These are phyloP conservation scores for Glomeris marginata DNA, from an alignment of 2,888 invertebrate genomes.

Conservation along the genomic window DNA sequence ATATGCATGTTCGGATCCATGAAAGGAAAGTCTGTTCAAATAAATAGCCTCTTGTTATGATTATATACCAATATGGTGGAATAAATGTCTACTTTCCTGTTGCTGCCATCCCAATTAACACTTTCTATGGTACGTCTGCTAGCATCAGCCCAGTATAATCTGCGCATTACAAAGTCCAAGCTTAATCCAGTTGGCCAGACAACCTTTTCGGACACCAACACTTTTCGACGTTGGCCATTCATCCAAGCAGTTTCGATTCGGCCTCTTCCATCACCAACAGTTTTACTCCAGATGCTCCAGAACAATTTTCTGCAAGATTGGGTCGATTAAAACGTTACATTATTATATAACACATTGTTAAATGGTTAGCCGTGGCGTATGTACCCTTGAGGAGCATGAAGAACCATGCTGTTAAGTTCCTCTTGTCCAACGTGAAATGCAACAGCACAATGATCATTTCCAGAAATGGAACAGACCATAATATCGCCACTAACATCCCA, in stretches of 20 bases:
- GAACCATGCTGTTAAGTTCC: background rate
- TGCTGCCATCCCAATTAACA: background rate
- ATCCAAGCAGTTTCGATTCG: background rate
- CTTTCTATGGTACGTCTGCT: constrained; percentile 4
- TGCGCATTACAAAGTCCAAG: background rate
- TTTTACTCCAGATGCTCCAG: constrained; percentile 7
- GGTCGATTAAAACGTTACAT: background rate
- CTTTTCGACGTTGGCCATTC: background rate
- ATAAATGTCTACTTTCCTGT: background rate
- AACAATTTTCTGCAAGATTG: constrained; percentile 6
- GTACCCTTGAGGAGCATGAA: constrained; percentile 3
- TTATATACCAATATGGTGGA: no score
- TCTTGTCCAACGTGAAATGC: background rate
- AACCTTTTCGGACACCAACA: constrained; percentile 4
- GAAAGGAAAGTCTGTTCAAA: no score
- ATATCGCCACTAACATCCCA: constrained; percentile 3
- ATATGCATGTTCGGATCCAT: background rate
- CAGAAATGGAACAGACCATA: no score
- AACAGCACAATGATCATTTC: no score
- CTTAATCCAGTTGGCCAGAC: constrained; percentile 9
- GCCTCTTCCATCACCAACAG: background rate
- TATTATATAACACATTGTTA: background rate
- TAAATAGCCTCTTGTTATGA: no score
- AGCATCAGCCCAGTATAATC: constrained; percentile 9
- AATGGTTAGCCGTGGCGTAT: no score